Evolutionary conservation across 2,113 vertebrate genomes (phyloP).

Genomic region (Dicentrarchus labrax): DNA sequence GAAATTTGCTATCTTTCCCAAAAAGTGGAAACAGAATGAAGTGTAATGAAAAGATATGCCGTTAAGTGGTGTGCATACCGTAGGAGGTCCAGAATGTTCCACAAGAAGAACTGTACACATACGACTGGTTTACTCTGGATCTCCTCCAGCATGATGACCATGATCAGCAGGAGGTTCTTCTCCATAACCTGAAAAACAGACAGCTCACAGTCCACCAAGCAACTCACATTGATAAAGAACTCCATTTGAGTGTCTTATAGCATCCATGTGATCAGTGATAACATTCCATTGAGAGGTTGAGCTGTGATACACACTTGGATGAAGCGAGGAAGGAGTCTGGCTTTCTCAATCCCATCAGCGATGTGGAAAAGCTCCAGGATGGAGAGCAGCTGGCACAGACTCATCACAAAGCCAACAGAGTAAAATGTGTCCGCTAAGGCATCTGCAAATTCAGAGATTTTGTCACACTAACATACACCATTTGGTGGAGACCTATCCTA

Average conservation of each 20-base stretch:
- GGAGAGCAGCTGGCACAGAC: conserved; percentile 91
- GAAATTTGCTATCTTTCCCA: not conserved
- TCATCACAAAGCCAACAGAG: conserved; percentile 92
- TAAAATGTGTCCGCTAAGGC: conserved; percentile 92
- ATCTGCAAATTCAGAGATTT: conserved; percentile 48
- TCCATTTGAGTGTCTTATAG: not conserved
- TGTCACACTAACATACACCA: not conserved
- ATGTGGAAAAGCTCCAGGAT: conserved; percentile 93
- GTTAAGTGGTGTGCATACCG: conserved; percentile 68
- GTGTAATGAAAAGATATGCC: too few species aligned
- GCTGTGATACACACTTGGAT: conserved; percentile 85
- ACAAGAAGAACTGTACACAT: conserved; percentile 91
- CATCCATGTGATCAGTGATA: not conserved
- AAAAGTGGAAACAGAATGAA: not conserved
- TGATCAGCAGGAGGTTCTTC: conserved; percentile 90
- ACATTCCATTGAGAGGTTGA: not conserved
- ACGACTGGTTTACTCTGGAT: conserved; percentile 91
- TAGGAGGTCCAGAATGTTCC: conserved; percentile 92
- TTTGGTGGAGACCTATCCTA: not conserved
- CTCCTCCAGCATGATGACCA: conserved; percentile 92
- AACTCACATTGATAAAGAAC: not conserved
- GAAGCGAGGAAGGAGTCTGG: conserved; percentile 87
- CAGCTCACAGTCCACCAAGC: not conserved
- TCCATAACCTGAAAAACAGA: conserved; percentile 87
- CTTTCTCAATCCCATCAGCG: conserved; percentile 88